Evolutionary conservation across 2,113 vertebrate genomes (phyloP), one percentile per base, ranked within the genome.

Genomic region (Triplophysa tibetana): DNA sequence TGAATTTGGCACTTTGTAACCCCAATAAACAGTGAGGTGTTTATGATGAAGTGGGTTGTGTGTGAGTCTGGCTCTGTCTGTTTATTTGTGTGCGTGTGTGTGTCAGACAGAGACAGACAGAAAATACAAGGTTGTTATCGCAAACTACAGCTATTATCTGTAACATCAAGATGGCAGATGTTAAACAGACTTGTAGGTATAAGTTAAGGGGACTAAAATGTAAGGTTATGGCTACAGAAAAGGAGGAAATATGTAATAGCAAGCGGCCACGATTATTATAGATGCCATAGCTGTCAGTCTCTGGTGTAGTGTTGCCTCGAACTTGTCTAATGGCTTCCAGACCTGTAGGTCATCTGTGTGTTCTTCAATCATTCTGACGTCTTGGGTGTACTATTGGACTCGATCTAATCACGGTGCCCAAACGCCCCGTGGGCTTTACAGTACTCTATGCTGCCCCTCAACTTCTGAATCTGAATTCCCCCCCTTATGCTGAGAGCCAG

Each of bases 271-370:
- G 9, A 12, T 58, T 24, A 63, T 45, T 63, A 63, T 45, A 43
- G 58, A 75, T 50, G 41, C 66, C 58, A 5, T 65, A 13, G 78
- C 45, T 54, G 26, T 73, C 60, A 50, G 43, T 64, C 13, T 80
- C n/a, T 24, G 45, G 64, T 76, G 56, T 54, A 77, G 80, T 77
- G 74, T 85, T 85, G 69, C 75, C 64, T 64, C 52, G 50, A 64
- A 67, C 61, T 62, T 63, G 66, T 58, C 60, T 82, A 84, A 82
- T 79, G 72, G 72, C 70, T 79, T 84, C 80, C 76, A 82, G 80
- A 82, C 65, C 76, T 74, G 74, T 43, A 80, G 78, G 54, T 80
- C 50, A 43, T 33, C 70, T 58, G 65, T 1, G 9, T 77, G 77
- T 73, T 74, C 48, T 68, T 82, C 79, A 38, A 78, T 81, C 70